phyloP scores from a whole-genome alignment of 1,140 invertebrate species.

The Scaptomyza pallida region DNA sequence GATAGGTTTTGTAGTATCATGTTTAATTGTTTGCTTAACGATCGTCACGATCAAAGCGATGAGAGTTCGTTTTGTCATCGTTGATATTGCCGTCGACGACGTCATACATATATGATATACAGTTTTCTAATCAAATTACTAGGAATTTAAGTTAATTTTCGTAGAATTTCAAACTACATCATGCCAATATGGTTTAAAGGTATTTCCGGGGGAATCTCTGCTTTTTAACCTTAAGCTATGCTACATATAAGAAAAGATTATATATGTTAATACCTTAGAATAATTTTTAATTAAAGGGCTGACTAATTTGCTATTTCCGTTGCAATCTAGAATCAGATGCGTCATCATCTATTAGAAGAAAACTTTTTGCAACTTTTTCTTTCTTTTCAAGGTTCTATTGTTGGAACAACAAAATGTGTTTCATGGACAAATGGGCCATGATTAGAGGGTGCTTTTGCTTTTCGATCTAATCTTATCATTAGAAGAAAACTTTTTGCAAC shows the following conservation, averaged over 20 bases:
- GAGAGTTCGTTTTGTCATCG: background rate
- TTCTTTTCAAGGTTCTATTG: background rate
- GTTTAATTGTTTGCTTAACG: constrained; percentile 3
- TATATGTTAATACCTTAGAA: background rate
- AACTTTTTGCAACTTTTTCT: constrained; percentile 13
- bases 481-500: constrained; percentile 17
- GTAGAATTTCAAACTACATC: constrained; percentile 25
- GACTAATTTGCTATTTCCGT: constrained; percentile 34
- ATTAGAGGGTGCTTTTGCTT: too few species aligned
- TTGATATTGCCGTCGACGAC: constrained; percentile 1
- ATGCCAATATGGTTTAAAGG: background rate
- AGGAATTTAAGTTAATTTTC: constrained; percentile 38
- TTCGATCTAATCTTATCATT: too few species aligned
- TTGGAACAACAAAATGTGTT: constrained; percentile 12
- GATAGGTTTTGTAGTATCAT: constrained; percentile 1
- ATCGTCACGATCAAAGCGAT: constrained; percentile 13
- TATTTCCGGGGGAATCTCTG: constrained; percentile 29
- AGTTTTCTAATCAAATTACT: constrained; percentile 13
- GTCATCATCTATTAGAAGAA: constrained; percentile 17
- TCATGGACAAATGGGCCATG: too few species aligned
- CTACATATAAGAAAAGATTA: background rate
- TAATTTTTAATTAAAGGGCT: constrained; percentile 14
- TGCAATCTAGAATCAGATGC: background rate
- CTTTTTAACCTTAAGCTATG: constrained; percentile 6
- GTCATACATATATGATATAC: constrained; percentile 2